Conservation (phyloP, 2,888 invertebrate species). For the Phortica magna region DNA sequence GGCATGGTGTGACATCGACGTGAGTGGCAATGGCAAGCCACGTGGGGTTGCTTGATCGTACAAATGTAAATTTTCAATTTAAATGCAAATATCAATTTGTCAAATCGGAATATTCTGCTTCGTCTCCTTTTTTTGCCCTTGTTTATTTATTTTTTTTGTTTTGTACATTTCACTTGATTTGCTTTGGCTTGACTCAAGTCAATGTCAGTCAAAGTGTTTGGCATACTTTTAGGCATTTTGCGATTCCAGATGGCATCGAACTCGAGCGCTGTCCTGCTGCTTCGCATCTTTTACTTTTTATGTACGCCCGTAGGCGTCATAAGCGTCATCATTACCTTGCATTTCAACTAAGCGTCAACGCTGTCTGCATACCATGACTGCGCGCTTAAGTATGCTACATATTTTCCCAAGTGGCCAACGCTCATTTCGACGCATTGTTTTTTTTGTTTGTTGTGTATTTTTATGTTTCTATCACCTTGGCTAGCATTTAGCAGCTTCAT, state of each 20-base stretch:
- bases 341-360: constrained; percentile 2
- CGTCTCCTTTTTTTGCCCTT: background rate
- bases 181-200: background rate
- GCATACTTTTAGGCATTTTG: background rate
- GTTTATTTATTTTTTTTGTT: constrained; percentile 14
- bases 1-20: constrained; percentile 26
- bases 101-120: constrained; percentile 68
- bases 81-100: constrained; percentile 79
- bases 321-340: constrained; percentile 20
- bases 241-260: background rate
- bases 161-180: background rate
- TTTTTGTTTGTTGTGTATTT: background rate
- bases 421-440: background rate
- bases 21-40: background rate
- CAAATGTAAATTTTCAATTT: constrained; percentile 79
- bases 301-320: constrained; percentile 20
- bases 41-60: constrained; percentile 45
- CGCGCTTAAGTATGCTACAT: background rate
- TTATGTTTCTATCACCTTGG: background rate
- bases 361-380: background rate
- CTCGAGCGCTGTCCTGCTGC: background rate
- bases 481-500: background rate
- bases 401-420: constrained; percentile 21
- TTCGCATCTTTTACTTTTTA: background rate
- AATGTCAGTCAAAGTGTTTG: background rate